Percentiles rank a stretch among this genome's conserved stretches.
Evolutionary conservation across 2,888 invertebrate genomes (phyloP).

Genomic region (Perithous albicinctus): DNA sequence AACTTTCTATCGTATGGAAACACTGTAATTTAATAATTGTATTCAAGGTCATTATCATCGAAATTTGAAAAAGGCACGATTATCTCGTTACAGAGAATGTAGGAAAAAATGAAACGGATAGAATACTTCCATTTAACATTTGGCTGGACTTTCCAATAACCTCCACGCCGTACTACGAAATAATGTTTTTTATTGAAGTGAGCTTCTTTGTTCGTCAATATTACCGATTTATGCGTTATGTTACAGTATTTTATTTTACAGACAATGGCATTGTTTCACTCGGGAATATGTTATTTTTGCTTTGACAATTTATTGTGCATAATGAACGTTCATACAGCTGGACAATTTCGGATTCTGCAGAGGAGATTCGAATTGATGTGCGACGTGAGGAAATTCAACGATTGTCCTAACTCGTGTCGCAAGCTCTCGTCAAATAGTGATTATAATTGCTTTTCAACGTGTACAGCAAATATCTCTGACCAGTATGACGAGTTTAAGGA

Average conservation of each 20-base stretch:
- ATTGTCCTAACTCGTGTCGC: not conserved
- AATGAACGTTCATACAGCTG: constrained; percentile 68
- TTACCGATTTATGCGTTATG: not conserved
- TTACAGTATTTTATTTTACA: constrained; percentile 37
- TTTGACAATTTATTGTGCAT: constrained; percentile 73
- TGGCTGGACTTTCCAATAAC: constrained; percentile 68
- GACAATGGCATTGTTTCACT: constrained; percentile 59
- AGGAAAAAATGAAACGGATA: constrained; percentile 65
- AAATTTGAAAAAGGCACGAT: not conserved
- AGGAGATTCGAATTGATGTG: constrained; percentile 61
- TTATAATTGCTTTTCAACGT: constrained; percentile 5
- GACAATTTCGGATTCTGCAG: constrained; percentile 74
- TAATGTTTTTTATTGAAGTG: constrained; percentile 70
- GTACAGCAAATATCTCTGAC: not conserved
- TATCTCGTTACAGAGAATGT: constrained; percentile 62
- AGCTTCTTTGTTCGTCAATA: not conserved
- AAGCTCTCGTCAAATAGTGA: constrained; percentile 2
- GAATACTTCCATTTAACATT: constrained; percentile 68
- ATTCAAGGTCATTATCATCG: not conserved
- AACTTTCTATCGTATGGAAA: not conserved
- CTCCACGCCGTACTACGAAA: constrained; percentile 71
- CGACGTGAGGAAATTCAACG: not conserved
- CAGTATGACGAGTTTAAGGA: constrained; percentile 47
- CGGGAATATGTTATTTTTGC: constrained; percentile 70
- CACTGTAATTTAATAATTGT: not conserved